Percentiles rank a stretch among this genome's conserved stretches.
Evolutionary conservation across 2,888 invertebrate genomes (phyloP).

Genomic region (Oxytorus armatus): DNA sequence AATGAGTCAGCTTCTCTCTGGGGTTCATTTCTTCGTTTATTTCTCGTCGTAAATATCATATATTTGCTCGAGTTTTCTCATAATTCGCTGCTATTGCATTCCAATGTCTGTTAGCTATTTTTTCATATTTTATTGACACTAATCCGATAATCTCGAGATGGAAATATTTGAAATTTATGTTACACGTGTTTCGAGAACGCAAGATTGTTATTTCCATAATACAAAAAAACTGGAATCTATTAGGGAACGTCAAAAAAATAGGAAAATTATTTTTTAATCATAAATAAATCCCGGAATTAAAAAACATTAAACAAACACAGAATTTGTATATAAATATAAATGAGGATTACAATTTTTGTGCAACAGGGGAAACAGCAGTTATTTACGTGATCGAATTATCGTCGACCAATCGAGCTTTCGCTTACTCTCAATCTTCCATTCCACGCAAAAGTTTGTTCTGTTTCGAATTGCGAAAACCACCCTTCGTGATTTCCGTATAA

Average conservation of each 20-base stretch:
- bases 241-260: neutral
- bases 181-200: neutral
- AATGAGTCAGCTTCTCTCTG: slow-evolving; percentile 31
- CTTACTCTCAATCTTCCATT: neutral
- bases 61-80: slow-evolving; percentile 24
- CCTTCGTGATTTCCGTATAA: slow-evolving; percentile 76
- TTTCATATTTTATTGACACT: slow-evolving; percentile 6
- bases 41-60: slow-evolving; percentile 29
- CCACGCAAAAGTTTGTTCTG: slow-evolving; percentile 5
- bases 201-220: neutral
- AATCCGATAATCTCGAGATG: slow-evolving; percentile 5
- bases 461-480: slow-evolving; percentile 44
- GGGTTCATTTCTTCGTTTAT: slow-evolving; percentile 20
- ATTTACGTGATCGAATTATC: slow-evolving; percentile 71
- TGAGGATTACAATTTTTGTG: neutral
- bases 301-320: too few species aligned
- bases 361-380: neutral
- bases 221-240: neutral
- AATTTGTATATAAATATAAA: neutral
- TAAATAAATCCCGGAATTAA: too few species aligned
- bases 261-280: neutral
- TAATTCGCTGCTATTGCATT: slow-evolving; percentile 17
- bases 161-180: slow-evolving; percentile 10
- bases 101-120: neutral
- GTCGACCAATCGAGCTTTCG: slow-evolving; percentile 66